Percentiles rank a stretch among this genome's conserved stretches.
phyloP scores from a whole-genome alignment of 1,140 invertebrate genomes.

The Atta colombica region DNA sequence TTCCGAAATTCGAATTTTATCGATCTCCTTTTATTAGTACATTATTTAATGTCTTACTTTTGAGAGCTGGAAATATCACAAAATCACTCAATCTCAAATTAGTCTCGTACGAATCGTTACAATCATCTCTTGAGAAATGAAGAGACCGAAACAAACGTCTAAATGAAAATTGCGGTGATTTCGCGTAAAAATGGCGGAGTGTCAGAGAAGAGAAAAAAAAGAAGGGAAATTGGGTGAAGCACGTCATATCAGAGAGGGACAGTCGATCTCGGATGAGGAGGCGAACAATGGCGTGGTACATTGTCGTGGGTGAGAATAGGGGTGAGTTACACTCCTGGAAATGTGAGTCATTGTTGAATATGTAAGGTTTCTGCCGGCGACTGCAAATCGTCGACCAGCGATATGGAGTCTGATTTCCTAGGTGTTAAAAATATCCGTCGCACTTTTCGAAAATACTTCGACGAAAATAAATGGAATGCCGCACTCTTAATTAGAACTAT shows the following conservation, averaged over 20 bases:
- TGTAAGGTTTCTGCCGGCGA: slow-evolving; percentile 79
- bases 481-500: background rate
- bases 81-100: background rate
- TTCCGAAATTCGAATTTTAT: background rate
- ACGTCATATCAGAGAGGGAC: background rate
- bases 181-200: slow-evolving; percentile 48
- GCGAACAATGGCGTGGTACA: slow-evolving; percentile 65
- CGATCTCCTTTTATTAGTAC: background rate
- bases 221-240: slow-evolving; percentile 27
- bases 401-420: slow-evolving; percentile 73
- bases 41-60: background rate
- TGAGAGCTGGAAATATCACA: background rate
- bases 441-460: background rate
- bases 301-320: slow-evolving; percentile 69
- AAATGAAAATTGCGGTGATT: slow-evolving; percentile 70
- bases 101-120: background rate
- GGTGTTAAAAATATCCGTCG: slow-evolving; percentile 21
- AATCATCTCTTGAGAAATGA: slow-evolving; percentile 27
- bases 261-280: slow-evolving; percentile 65
- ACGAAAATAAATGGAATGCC: background rate
- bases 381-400: slow-evolving; percentile 77
- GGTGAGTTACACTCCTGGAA: slow-evolving; percentile 66
- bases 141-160: slow-evolving; percentile 59
- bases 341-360: slow-evolving; percentile 76
- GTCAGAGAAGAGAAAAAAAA: background rate